Evolutionary conservation across 2,113 vertebrate genomes (phyloP).

Genomic region (Odocoileus hemionus): DNA sequence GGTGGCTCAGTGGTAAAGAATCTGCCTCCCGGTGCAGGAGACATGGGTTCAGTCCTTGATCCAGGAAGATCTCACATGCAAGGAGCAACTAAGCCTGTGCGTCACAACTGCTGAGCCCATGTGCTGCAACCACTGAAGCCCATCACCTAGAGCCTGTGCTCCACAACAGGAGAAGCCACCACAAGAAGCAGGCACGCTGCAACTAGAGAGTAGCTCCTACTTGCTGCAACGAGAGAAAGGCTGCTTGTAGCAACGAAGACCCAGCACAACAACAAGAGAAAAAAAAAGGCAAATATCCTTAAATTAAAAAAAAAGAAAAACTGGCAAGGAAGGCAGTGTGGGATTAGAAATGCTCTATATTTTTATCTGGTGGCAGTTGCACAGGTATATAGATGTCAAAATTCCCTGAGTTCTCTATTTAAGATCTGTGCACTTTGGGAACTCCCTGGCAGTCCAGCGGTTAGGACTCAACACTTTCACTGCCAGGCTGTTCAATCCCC

Average conservation of each 20-base stretch:
- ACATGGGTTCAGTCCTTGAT: not conserved
- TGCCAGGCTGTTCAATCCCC: not conserved
- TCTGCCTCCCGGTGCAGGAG: not conserved
- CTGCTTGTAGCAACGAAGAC: not conserved
- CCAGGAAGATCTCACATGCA: not conserved
- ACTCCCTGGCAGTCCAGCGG: not conserved
- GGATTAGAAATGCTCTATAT: not conserved
- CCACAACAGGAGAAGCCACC: not conserved
- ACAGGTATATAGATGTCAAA: not conserved
- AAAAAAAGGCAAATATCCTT: not conserved
- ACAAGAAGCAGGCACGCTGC: not conserved
- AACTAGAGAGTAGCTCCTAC: not conserved
- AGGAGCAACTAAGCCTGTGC: not conserved
- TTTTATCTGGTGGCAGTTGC: not conserved
- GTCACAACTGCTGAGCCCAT: not conserved
- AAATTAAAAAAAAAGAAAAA: not conserved
- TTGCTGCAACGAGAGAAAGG: not conserved
- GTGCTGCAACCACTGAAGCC: not conserved
- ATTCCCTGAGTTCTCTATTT: not conserved
- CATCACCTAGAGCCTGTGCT: not conserved
- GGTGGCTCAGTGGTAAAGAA: not conserved
- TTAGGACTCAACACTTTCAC: not conserved
- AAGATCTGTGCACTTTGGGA: not conserved
- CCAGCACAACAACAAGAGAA: not conserved
- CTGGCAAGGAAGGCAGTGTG: not conserved